Conservation (phyloP, 2,113 vertebrate genomes). For the Corvus cornix region DNA sequence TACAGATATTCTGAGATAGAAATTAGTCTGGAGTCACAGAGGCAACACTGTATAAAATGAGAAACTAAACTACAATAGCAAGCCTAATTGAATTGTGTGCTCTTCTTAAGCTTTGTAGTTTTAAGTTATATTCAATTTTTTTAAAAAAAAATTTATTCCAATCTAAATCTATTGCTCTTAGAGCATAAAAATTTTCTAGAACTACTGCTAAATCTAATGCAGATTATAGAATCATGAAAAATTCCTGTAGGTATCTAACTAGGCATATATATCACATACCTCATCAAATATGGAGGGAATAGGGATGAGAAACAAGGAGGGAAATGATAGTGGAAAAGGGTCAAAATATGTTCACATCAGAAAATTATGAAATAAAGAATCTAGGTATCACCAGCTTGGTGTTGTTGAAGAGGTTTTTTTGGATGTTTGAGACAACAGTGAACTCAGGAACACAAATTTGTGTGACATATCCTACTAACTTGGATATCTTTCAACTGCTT, state of each 20-base stretch:
- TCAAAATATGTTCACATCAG: not conserved
- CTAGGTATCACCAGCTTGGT: not conserved
- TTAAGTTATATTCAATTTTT: not conserved
- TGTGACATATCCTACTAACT: not conserved
- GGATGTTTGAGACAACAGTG: not conserved
- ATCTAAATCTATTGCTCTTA: not conserved
- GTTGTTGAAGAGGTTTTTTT: not conserved
- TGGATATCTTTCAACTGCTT: not conserved
- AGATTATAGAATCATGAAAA: not conserved
- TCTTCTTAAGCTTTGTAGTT: not conserved
- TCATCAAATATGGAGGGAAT: not conserved
- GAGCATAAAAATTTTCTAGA: not conserved
- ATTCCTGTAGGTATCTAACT: not conserved
- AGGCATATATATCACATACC: not conserved
- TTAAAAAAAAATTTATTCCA: not conserved
- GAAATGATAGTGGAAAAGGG: not conserved
- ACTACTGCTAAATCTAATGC: not conserved
- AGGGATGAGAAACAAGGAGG: not conserved
- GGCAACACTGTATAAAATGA: not conserved
- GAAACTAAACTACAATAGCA: not conserved
- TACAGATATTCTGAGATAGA: not conserved
- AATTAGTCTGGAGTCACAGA: not conserved
- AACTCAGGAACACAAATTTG: not conserved
- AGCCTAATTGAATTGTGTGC: not conserved
- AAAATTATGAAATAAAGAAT: not conserved